Base-by-base conservation (phyloP, 2,888 invertebrate species). In the Cataglyphis altisquamis region DNA sequence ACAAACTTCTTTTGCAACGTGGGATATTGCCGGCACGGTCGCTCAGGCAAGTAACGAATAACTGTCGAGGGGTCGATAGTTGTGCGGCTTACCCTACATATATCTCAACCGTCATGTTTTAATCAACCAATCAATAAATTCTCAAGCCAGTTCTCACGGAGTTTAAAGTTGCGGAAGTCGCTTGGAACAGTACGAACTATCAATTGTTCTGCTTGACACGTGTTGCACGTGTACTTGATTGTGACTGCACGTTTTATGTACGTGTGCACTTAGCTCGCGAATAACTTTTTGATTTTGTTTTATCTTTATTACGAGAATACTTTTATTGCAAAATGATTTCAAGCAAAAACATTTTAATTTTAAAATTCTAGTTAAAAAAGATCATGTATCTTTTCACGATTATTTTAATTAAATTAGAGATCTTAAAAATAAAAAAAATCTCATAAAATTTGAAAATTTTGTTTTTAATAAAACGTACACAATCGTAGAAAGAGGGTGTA, bases 81-180 rank as follows among this genome's bases (percentile, higher is more conserved):
- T 87, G 84, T 70, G 3, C 32, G 83, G 83, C 85, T 82, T 89
- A 88, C 85, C 87, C 89, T 87, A 89, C 89, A 89, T 87, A 52
- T 52, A 87, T 86, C 88, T 86, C 87, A 84, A 86, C 89, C 83
- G 84, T 87, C 89, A 88, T 89, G 88, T 87, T 88, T 89, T 89
- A 89, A 89, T 87, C 88, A 89, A 84, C 78, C 88, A 89, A 88
- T 89, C 89, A 87, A 88, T 88, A 89, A 87, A 88, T 88, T 89
- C 86, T 86, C 88, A 73, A 75, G 83, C 73, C 68, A 84, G 85
- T 84, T 88, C 88, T 84, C 87, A 89, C 80, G 89, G 67, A 52
- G 77, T 89, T 84, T 89, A 86, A 88, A 88, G 88, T 80, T 84
- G 72, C 89, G 88, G 89, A 88, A 88, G 89, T 88, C 82, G 75